Conservation (phyloP, 2,797 vertebrate species). For the Apodemus agrarius region DNA sequence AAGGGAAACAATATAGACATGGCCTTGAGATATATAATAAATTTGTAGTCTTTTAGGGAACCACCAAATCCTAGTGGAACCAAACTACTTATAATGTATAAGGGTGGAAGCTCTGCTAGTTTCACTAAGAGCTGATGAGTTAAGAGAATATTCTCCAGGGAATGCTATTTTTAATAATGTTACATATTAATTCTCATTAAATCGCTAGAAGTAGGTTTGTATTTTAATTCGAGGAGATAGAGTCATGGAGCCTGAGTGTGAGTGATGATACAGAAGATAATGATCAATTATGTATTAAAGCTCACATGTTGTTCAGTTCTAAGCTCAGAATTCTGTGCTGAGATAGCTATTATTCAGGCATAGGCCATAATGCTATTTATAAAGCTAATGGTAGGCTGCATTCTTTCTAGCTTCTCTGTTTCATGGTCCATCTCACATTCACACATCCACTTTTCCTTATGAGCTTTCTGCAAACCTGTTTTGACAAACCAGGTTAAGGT, state of each 20-base stretch:
- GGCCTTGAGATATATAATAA: not conserved
- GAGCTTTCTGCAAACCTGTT: conserved; percentile 32
- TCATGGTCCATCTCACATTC: not conserved
- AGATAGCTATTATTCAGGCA: not conserved
- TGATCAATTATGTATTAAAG: not conserved
- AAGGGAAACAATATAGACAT: not conserved
- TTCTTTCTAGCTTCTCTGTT: not conserved
- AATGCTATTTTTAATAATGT: not conserved
- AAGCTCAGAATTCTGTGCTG: not conserved
- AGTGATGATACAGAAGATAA: not conserved
- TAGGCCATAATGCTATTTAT: not conserved
- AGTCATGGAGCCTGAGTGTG: not conserved
- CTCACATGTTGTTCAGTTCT: not conserved
- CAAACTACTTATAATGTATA: not conserved
- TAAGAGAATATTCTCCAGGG: not conserved
- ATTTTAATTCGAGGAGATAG: conserved; percentile 13
- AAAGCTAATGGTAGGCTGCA: not conserved
- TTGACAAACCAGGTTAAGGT: conserved; percentile 44
- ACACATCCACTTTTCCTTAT: not conserved
- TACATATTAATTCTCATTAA: not conserved
- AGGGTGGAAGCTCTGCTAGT: not conserved
- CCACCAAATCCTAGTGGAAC: not conserved
- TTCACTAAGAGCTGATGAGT: not conserved
- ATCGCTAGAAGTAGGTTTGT: not conserved
- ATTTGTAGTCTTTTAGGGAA: not conserved